Evolutionary conservation across 1,140 invertebrate species (phyloP), one percentile per base, ranked within the genome.

Genomic region (Lethocerus indicus): DNA sequence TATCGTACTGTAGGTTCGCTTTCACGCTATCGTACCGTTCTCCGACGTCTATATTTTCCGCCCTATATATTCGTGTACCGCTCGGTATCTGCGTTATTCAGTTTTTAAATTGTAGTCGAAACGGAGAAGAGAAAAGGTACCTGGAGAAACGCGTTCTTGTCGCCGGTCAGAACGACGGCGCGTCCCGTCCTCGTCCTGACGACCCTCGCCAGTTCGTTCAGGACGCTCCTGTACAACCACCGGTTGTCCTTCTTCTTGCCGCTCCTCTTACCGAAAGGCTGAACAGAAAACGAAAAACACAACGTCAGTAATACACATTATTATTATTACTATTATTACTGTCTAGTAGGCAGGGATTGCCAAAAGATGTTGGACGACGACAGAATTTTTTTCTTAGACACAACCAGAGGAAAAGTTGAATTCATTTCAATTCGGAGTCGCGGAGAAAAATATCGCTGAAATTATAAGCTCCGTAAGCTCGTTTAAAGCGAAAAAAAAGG

Each of bases 201-300:
- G 1, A 72, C 64, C 54, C 73, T 58, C 1, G 66, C 69, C 53
- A 75, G 59, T 57, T 75, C 71, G 24, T 60, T 41, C 35, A 77
- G 54, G 28, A 67, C 61, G 45, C 58, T 51, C 25, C 66, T 69
- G 53, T 77, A 77, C n/a, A 76, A 59, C 12, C 60, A 53, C 43
- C 61, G 57, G 54, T 76, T 76, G 50, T 70, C 62, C 12, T 50
- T 51, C 53, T 65, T 69, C 14, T 60, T 64, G 18, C 73, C 72
- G 47, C 66, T 65, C 50, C 72, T 62, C 60, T 71, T 71, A 9
- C 73, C 73, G 64, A 75, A 76, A 25, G 74, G 73, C 68, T 72
- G 49, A 23, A 62, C 61, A 48, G 47, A 54, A 58, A 57, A 43
- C 12, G 46, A 50, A 53, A 35, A 43, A 40, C n/a, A 49, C 9